Evolutionary conservation across 2,888 invertebrate species (phyloP).

Genomic region (Phragmatobia fuliginosa): DNA sequence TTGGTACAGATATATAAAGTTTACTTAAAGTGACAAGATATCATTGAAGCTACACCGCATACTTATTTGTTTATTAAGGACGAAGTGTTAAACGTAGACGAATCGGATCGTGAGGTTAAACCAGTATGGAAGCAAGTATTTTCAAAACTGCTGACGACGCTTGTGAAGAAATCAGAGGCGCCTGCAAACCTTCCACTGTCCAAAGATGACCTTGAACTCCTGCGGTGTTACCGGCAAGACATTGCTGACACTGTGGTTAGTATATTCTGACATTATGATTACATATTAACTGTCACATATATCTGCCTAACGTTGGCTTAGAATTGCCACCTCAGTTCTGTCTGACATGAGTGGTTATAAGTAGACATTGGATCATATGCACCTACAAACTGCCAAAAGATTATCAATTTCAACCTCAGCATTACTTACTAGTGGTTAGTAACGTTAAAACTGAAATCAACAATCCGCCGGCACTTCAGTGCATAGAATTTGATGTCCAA

Average conservation of each 20-base stretch:
- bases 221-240: conserved; percentile 95
- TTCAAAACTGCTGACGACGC: conserved; percentile 90
- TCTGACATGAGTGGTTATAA: no score
- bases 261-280: conserved; percentile 15
- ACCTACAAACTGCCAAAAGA: no score
- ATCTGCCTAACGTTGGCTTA: no score
- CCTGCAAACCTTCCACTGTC: conserved; percentile 89
- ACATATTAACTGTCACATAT: no score
- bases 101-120: conserved; percentile 67
- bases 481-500: no score
- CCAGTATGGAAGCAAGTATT: conserved; percentile 91
- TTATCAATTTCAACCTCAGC: no score
- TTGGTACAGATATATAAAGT: not conserved
- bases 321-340: no score
- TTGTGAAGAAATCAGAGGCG: conserved; percentile 93
- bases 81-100: conserved; percentile 85
- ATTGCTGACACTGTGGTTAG: conserved; percentile 93
- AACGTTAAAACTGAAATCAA: no score
- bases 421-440: no score
- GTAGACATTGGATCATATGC: no score
- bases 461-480: no score
- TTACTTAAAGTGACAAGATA: not conserved
- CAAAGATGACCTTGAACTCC: conserved; percentile 93
- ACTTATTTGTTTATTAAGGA: conserved; percentile 77
- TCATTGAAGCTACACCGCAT: not conserved